Percentiles rank a stretch among this genome's conserved stretches.
Evolutionary conservation across 2,888 invertebrate genomes (phyloP).

Genomic region (Syritta pipiens): DNA sequence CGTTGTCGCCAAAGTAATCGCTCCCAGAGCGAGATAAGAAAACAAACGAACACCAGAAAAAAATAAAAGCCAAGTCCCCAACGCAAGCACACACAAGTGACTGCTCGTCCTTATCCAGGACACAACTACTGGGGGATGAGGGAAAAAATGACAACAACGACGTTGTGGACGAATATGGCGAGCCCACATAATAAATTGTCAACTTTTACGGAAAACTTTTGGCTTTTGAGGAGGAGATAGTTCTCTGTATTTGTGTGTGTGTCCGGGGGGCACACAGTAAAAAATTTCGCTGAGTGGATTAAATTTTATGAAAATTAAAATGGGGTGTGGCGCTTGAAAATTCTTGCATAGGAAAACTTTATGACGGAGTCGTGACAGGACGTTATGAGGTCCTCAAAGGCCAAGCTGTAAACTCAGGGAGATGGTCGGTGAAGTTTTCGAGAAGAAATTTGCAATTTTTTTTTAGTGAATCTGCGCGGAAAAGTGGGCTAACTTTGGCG

Average conservation of each 20-base stretch:
- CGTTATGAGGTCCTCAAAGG: too few species aligned
- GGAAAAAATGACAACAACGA: constrained; percentile 30
- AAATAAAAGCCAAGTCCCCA: not conserved
- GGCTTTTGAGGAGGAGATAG: too few species aligned
- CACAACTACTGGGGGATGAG: not conserved
- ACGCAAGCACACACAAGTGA: constrained; percentile 8
- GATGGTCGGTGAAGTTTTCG: too few species aligned
- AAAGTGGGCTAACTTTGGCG: too few species aligned
- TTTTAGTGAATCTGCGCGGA: too few species aligned
- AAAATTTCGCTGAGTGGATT: not conserved
- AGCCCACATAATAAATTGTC: constrained; percentile 66
- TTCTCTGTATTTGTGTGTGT: not conserved
- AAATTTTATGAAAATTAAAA: too few species aligned
- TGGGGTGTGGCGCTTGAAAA: too few species aligned
- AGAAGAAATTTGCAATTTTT: too few species aligned
- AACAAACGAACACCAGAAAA: constrained; percentile 20
- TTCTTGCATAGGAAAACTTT: too few species aligned
- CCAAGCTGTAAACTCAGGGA: too few species aligned
- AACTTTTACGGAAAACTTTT: constrained; percentile 55
- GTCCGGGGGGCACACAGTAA: not conserved
- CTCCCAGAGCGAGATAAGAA: constrained; percentile 36
- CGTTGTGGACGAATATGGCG: constrained; percentile 49
- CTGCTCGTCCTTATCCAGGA: constrained; percentile 6
- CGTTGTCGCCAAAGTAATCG: constrained; percentile 43
- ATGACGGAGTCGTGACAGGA: too few species aligned